phyloP scores from a whole-genome alignment of 2,797 vertebrate species.

The Paguma larvata region DNA sequence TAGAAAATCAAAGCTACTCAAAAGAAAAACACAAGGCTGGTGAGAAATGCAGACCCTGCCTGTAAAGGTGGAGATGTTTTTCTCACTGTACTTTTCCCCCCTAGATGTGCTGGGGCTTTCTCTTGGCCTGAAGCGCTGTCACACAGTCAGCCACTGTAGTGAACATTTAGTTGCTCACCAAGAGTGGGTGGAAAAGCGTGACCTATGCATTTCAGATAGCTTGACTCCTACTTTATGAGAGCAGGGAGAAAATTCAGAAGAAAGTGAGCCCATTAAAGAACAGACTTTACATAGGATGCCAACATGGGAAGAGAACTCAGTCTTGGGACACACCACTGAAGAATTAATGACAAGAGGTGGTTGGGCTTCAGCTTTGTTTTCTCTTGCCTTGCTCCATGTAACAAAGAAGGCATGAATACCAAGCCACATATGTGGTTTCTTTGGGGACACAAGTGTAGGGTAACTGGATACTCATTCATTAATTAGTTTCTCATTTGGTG shows the following conservation, averaged over 20 bases:
- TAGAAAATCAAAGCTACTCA: not conserved
- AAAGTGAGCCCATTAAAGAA: not conserved
- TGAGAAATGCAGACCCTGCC: not conserved
- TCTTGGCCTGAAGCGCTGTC: not conserved
- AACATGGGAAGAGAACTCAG: not conserved
- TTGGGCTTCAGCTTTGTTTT: not conserved
- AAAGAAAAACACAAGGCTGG: not conserved
- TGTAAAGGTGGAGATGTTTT: not conserved
- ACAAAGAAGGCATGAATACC: not conserved
- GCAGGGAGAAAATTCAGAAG: not conserved
- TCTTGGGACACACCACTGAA: not conserved
- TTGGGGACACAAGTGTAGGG: not conserved
- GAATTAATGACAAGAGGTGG: rapidly evolving
- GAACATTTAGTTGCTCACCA: not conserved
- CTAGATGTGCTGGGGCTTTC: not conserved
- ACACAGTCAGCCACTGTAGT: not conserved
- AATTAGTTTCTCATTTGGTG: not conserved
- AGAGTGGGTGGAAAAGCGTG: not conserved
- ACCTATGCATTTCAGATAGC: not conserved
- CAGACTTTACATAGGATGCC: not conserved
- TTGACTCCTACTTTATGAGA: not conserved
- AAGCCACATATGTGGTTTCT: not conserved
- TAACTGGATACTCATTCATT: not conserved
- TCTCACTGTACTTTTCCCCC: not conserved
- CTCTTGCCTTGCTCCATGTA: rapidly evolving